Evolutionary conservation across 2,113 vertebrate genomes (phyloP).

Genomic region (Chitala chitala): DNA sequence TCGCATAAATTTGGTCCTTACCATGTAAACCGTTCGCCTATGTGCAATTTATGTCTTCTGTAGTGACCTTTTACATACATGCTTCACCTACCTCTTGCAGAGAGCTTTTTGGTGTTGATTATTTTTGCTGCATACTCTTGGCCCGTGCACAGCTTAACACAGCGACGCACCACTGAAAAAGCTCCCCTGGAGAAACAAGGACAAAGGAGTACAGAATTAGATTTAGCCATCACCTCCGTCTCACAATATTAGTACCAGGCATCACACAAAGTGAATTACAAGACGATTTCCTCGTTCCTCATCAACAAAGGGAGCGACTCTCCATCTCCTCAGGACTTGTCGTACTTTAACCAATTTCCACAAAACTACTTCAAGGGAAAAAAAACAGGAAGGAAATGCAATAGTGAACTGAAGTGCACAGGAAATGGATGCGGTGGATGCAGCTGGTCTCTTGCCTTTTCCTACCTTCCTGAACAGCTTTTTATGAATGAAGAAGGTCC

Average conservation of each 20-base stretch:
- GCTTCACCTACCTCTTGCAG: constrained; percentile 80
- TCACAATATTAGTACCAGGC: not conserved
- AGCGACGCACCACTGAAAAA: constrained; percentile 91
- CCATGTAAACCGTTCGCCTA: not conserved
- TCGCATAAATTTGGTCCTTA: no score
- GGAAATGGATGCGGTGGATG: not conserved
- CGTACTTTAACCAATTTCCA: not conserved
- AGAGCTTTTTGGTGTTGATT: constrained; percentile 98
- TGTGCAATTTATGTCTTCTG: not conserved
- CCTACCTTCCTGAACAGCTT: not conserved
- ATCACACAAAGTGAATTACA: not conserved
- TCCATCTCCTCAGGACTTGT: not conserved
- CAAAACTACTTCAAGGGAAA: not conserved
- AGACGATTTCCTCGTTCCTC: not conserved
- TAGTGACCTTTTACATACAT: not conserved
- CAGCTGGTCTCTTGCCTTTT: not conserved
- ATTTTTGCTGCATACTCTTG: constrained; percentile 94
- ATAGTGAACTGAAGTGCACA: not conserved
- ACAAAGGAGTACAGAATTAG: constrained; percentile 23
- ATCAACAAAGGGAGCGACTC: not conserved
- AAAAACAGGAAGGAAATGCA: not conserved
- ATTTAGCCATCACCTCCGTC: not conserved
- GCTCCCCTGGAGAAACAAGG: constrained; percentile 73
- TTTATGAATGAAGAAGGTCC: not conserved
- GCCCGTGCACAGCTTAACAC: constrained; percentile 89